These are phyloP conservation scores for Sarcophaga carnaria DNA, from an alignment of 2,888 invertebrate species.

Conservation along the genomic window DNA sequence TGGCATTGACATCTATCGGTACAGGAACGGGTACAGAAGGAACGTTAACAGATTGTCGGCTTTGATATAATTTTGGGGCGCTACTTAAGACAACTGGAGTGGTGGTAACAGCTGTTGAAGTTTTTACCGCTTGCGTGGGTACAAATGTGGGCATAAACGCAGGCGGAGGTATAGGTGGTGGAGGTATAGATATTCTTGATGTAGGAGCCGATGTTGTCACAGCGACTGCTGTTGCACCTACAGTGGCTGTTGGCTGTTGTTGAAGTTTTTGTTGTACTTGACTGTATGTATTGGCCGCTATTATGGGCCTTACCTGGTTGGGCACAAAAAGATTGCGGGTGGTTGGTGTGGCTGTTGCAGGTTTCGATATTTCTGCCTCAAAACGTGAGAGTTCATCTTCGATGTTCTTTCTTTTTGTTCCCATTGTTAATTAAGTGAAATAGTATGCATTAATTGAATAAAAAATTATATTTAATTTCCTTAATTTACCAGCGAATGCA, in stretches of 20 bases:
- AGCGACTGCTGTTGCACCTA: slow-evolving; percentile 64
- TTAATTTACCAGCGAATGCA: slow-evolving; percentile 23
- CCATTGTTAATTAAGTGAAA: slow-evolving; percentile 73
- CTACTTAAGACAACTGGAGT: slow-evolving; percentile 86
- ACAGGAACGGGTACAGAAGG: slow-evolving; percentile 76
- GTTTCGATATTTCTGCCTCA: slow-evolving; percentile 91
- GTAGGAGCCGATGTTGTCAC: slow-evolving; percentile 71
- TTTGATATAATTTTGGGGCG: slow-evolving; percentile 87
- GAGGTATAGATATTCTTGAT: slow-evolving; percentile 77
- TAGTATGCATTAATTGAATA: slow-evolving; percentile 26
- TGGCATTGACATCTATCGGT: slow-evolving; percentile 83
- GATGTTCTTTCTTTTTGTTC: slow-evolving; percentile 85
- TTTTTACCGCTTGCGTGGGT: slow-evolving; percentile 79
- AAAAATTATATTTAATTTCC: neutral
- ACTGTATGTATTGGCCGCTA: slow-evolving; percentile 88
- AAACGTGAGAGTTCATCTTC: slow-evolving; percentile 96
- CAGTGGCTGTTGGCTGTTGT: slow-evolving; percentile 79
- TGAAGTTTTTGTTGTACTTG: slow-evolving; percentile 87
- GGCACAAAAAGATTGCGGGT: slow-evolving; percentile 82
- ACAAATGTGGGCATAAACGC: slow-evolving; percentile 81
- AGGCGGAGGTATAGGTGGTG: slow-evolving; percentile 80
- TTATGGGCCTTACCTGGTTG: slow-evolving; percentile 85
- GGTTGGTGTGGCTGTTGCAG: slow-evolving; percentile 82
- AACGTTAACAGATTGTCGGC: slow-evolving; percentile 82
- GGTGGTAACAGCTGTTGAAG: slow-evolving; percentile 43